Base-by-base conservation (phyloP, 2,888 invertebrate species). In the Platycheirus rosarum region DNA sequence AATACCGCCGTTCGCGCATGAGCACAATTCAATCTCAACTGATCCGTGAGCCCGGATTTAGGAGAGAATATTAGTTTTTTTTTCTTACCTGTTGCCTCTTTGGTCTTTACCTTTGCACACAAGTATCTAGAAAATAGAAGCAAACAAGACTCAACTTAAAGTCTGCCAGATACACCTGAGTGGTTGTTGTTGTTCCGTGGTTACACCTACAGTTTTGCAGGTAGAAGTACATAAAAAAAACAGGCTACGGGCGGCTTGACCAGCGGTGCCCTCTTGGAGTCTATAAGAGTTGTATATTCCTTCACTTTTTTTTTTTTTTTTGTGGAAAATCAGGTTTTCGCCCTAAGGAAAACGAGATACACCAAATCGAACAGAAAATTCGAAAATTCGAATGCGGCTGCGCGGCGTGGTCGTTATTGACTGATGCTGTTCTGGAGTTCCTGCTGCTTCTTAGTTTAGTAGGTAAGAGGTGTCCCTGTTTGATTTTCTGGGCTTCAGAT, bases 221-320 rank as follows among this genome's bases (percentile, higher is more conserved):
- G 79, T 75, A 79, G 49, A 53, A 55, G 14, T 37, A 46, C 13
- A 37, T 35, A 14, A 49, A 26, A 42, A 26, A 42, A 60, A 26
- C 23, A 9, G 55, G 20, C 37, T 40, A 44, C 14, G 69, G 55
- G 42, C 37, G 44, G 63, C 77, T 73, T 82, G 82, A 82, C 82
- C 82, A 82, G 82, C 71, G 68, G 82, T 82, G 77, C 82, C 82
- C 82, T 77, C 76, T 82, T 77, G 71, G 53, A 73, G 71, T 68
- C 48, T 44, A 71, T 29, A 57, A 57, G 40, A 48, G 42, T 51
- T 73, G 42, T 57, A 18, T 75, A 63, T 55, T 65, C 1, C 40
- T 68, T 63, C 69, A 14, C 14, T 60, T 62, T 62, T 55, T 23
- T 11, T 42, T 73, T 37, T 57, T 23, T 11, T 9, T 35, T 35